Conservation (phyloP, 2,113 vertebrate species). For the Seriola rivoliana region DNA sequence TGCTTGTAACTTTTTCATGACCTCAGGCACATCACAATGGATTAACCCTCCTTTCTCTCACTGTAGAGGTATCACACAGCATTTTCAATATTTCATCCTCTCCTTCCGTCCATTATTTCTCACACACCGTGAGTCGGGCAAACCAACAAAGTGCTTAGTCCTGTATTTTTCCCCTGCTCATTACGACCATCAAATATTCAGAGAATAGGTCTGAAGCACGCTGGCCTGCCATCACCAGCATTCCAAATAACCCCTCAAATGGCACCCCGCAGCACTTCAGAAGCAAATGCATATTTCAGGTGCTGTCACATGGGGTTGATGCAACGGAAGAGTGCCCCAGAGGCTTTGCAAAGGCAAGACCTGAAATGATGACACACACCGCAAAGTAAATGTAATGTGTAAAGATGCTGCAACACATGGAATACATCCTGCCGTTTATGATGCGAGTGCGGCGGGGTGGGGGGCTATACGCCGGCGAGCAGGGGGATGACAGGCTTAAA, state of each 20-base stretch:
- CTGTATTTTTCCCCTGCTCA: conserved; percentile 79
- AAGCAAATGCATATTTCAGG: conserved; percentile 82
- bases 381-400: conserved; percentile 46
- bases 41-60: conserved; percentile 24
- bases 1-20: conserved; percentile 19
- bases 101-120: conserved; percentile 74
- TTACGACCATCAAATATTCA: conserved; percentile 84
- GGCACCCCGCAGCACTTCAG: conserved; percentile 43
- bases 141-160: conserved; percentile 81
- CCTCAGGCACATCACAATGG: conserved; percentile 14
- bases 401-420: conserved; percentile 49
- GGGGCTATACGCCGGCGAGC: neutral
- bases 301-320: conserved; percentile 63
- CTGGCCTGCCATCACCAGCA: conserved; percentile 59
- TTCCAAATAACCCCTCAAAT: conserved; percentile 62
- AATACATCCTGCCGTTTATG: conserved; percentile 31
- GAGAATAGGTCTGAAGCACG: conserved; percentile 70
- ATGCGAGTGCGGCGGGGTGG: neutral
- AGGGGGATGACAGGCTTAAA: conserved; percentile 41
- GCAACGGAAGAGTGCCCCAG: conserved; percentile 26
- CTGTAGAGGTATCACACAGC: conserved; percentile 47
- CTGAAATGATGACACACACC: conserved; percentile 59
- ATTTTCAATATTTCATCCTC: conserved; percentile 81
- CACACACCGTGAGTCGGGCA: conserved; percentile 37
- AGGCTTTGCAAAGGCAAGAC: conserved; percentile 35